Evolutionary conservation across 2,113 vertebrate species (phyloP).

Genomic region (Agapornis roseicollis): DNA sequence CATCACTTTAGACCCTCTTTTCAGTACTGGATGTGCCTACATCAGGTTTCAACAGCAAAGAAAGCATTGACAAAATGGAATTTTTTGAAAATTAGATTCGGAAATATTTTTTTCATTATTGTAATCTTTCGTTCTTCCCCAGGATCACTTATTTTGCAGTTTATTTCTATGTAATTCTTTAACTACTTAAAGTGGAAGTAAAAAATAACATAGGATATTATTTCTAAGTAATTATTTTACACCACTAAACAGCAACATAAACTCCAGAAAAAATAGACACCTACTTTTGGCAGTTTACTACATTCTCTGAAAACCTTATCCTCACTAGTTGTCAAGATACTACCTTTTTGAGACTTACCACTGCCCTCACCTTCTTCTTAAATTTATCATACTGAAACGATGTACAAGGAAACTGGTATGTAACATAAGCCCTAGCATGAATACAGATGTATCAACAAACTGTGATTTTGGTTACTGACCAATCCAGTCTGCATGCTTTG

Average conservation of each 20-base stretch:
- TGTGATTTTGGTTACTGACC: not conserved
- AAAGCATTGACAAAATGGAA: not conserved
- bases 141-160: not conserved
- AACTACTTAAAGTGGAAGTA: not conserved
- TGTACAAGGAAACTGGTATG: not conserved
- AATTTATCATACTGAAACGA: not conserved
- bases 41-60: not conserved
- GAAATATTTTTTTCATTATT: not conserved
- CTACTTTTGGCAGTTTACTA: not conserved
- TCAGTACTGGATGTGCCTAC: not conserved
- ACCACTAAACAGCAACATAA: not conserved
- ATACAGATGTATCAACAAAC: not conserved
- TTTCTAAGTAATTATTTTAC: not conserved
- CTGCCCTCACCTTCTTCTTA: not conserved
- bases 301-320: not conserved
- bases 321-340: not conserved
- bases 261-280: not conserved
- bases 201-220: not conserved
- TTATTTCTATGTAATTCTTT: not conserved
- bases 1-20: conserved; percentile 50
- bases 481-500: not conserved
- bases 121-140: not conserved
- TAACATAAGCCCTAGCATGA: not conserved
- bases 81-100: not conserved
- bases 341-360: not conserved